phyloP scores from a whole-genome alignment of 2,797 vertebrate species.

The Masticophis lateralis region DNA sequence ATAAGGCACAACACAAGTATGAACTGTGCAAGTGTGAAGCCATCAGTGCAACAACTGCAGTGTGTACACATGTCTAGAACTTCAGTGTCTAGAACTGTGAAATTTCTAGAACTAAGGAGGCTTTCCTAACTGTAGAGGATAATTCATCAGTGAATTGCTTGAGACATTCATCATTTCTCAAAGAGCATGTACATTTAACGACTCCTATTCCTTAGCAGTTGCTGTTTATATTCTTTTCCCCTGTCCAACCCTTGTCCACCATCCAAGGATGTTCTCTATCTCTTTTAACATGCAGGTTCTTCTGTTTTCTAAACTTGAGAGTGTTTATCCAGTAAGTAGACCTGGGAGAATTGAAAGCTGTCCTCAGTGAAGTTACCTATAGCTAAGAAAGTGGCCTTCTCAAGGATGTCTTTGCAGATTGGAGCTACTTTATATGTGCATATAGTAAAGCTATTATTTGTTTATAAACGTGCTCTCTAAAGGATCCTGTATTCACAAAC shows the following conservation, averaged over 20 bases:
- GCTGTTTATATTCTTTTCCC: neutral
- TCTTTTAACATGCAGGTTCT: neutral
- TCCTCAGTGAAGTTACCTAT: neutral
- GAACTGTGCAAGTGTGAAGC: no score
- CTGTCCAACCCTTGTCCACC: neutral
- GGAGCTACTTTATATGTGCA: neutral
- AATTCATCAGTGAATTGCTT: no score
- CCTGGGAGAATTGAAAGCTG: neutral
- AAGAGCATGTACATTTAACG: neutral
- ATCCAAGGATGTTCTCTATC: neutral
- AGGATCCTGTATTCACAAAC: constrained; percentile 21
- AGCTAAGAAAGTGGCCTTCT: neutral
- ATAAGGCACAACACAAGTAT: no score
- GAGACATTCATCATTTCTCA: neutral
- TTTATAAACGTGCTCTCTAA: constrained; percentile 24
- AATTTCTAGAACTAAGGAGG: no score
- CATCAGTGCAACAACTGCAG: no score
- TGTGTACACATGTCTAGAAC: no score
- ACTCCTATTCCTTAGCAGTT: neutral
- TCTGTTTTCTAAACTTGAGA: neutral
- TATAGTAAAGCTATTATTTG: neutral
- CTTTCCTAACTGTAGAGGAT: no score
- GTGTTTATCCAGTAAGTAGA: neutral
- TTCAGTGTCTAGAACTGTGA: no score
- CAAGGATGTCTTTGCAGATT: neutral